phyloP scores from a whole-genome alignment of 2,797 vertebrate genomes.

The Fringilla coelebs region DNA sequence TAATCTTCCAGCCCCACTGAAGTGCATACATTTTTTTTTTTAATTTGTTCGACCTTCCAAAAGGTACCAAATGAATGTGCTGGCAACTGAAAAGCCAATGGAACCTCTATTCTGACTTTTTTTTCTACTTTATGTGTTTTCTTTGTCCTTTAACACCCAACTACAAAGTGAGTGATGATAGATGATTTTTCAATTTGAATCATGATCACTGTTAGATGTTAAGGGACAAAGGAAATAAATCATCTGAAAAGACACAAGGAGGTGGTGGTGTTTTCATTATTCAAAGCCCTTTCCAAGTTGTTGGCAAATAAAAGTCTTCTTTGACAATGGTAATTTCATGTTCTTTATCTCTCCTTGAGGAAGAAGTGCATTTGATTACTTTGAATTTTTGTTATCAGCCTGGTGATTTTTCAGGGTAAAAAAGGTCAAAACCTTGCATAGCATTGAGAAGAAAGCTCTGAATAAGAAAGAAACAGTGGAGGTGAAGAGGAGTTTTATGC shows the following conservation, averaged over 20 bases:
- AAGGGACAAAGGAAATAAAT: conserved; percentile 52
- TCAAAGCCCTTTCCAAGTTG: not conserved
- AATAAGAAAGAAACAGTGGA: not conserved
- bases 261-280: conserved; percentile 13
- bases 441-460: not conserved
- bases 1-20: not conserved
- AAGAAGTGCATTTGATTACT: not conserved
- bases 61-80: not conserved
- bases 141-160: conserved; percentile 37
- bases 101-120: not conserved
- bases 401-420: not conserved
- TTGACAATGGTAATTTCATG: conserved; percentile 14
- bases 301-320: conserved; percentile 17
- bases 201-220: conserved; percentile 25
- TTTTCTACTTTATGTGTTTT: not conserved
- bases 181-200: conserved; percentile 53
- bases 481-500: not conserved
- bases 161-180: conserved; percentile 40
- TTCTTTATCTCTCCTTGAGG: conserved; percentile 23
- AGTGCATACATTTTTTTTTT: not conserved
- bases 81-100: not conserved
- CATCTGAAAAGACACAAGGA: conserved; percentile 23
- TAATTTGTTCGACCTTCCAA: not conserved
- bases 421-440: not conserved
- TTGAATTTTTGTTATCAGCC: not conserved